Conservation (phyloP, 2,113 vertebrate genomes). For the Oreochromis niloticus region DNA sequence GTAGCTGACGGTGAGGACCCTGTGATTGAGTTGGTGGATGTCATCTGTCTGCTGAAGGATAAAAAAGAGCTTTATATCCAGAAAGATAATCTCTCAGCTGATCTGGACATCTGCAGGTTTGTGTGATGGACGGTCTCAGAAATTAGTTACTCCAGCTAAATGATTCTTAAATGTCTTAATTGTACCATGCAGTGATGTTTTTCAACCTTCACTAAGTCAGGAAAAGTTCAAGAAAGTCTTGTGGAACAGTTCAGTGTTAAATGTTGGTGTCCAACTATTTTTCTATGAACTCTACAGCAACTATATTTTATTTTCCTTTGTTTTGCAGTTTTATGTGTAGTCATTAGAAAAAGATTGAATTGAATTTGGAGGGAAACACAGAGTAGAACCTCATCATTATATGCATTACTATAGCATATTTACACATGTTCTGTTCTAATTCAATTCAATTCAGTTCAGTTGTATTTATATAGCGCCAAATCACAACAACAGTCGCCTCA, state of each 20-base stretch:
- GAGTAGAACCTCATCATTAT: background rate
- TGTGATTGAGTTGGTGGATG: constrained; percentile 60
- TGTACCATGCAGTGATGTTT: background rate
- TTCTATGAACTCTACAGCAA: background rate
- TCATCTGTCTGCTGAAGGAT: constrained; percentile 72
- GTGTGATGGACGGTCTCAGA: background rate
- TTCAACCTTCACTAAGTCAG: background rate
- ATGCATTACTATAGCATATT: background rate
- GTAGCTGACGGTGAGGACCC: background rate
- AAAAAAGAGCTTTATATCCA: constrained; percentile 73
- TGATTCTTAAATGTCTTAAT: background rate
- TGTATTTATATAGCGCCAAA: background rate
- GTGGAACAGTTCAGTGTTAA: background rate
- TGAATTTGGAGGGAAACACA: background rate
- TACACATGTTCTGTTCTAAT: background rate
- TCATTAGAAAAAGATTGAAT: background rate
- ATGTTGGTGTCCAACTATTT: background rate
- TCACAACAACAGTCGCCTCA: background rate
- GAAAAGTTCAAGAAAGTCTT: background rate
- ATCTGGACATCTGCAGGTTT: constrained; percentile 75
- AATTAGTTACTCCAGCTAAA: background rate
- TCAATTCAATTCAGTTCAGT: background rate
- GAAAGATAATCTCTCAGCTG: constrained; percentile 67
- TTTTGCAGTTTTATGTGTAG: background rate
- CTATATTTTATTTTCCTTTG: background rate